phyloP scores from a whole-genome alignment of 2,888 invertebrate species.

The Drosophila eohydei region DNA sequence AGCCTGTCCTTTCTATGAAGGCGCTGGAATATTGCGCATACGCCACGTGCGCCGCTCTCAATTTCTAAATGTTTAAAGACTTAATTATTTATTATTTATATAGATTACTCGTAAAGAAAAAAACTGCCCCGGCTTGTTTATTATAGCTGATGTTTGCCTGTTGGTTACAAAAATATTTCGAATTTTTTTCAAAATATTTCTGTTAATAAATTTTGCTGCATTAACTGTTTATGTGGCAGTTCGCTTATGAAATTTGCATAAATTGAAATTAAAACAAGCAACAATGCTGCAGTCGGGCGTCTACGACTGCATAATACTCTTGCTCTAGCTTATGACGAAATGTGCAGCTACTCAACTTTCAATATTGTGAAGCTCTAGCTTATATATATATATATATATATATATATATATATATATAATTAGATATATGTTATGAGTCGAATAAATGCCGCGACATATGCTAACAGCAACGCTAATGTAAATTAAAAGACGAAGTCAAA shows the following conservation, averaged over 20 bases:
- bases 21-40: slow-evolving; percentile 29
- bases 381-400: no score
- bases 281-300: background rate
- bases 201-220: slow-evolving; percentile 14
- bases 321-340: background rate
- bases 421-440: no score
- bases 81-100: slow-evolving; percentile 2
- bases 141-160: slow-evolving; percentile 8
- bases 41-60: slow-evolving; percentile 17
- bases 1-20: background rate
- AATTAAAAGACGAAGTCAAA: no score
- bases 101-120: background rate
- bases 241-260: slow-evolving; percentile 23
- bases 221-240: slow-evolving; percentile 25
- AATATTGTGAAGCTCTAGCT: no score
- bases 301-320: background rate
- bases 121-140: slow-evolving; percentile 23
- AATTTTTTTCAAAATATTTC: background rate
- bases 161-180: background rate
- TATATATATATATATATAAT: no score
- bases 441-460: no score
- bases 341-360: no score
- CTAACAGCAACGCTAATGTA: no score
- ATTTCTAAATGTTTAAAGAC: slow-evolving; percentile 8
- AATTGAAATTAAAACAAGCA: slow-evolving; percentile 9